These are phyloP conservation scores for Spea bombifrons DNA, from an alignment of 2,113 vertebrate species.

Conservation along the genomic window DNA sequence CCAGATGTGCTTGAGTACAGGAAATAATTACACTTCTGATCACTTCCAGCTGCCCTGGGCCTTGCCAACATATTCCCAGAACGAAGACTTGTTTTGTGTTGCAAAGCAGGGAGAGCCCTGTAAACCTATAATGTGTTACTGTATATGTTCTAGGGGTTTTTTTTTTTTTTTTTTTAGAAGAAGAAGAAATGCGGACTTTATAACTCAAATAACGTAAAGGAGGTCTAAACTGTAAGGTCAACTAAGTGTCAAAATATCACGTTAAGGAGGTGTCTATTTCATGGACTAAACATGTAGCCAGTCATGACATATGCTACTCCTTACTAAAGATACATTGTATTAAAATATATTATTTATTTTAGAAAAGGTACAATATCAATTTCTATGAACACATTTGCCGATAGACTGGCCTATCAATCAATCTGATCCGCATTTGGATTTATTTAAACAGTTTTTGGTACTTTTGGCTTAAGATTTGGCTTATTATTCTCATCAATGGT, in stretches of 20 bases:
- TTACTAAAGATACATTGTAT: not conserved
- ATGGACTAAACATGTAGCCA: not conserved
- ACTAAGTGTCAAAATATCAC: slow-evolving; percentile 61
- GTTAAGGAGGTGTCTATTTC: slow-evolving; percentile 53
- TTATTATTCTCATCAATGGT: no score
- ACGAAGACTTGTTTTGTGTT: slow-evolving; percentile 76
- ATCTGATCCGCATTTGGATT: no score
- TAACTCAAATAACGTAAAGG: slow-evolving; percentile 80
- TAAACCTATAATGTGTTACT: slow-evolving; percentile 83
- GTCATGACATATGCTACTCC: not conserved
- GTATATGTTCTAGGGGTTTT: slow-evolving; percentile 56
- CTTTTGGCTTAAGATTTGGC: no score
- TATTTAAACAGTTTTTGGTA: no score
- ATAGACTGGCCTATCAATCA: no score
- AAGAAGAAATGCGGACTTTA: slow-evolving; percentile 76
- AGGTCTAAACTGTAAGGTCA: slow-evolving; percentile 67
- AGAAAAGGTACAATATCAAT: no score
- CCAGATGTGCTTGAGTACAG: slow-evolving; percentile 89
- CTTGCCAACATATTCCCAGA: slow-evolving; percentile 83
- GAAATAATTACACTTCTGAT: slow-evolving; percentile 96
- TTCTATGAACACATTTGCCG: no score
- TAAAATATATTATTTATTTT: no score
- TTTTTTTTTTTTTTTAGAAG: slow-evolving; percentile 48
- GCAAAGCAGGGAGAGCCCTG: slow-evolving; percentile 79
- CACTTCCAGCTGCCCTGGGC: slow-evolving; percentile 90